These are phyloP conservation scores for Eulemur albifrons DNA, from an alignment of 2,797 vertebrate species.

Conservation along the genomic window DNA sequence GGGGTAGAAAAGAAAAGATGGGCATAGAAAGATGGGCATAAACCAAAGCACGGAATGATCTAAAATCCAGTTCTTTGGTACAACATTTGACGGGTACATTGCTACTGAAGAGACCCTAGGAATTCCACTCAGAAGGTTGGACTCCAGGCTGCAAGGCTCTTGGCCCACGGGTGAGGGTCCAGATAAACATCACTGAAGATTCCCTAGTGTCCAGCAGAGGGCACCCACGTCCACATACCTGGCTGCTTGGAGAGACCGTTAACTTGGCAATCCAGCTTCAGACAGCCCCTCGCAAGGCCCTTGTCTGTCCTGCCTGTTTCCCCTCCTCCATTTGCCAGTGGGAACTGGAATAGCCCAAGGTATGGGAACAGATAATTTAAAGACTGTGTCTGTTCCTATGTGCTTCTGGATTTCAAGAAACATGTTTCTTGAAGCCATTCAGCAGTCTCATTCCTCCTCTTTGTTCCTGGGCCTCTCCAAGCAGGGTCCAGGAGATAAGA, in stretches of 20 bases:
- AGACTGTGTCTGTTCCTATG: background rate
- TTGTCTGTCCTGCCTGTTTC: background rate
- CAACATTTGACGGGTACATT: background rate
- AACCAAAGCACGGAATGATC: background rate
- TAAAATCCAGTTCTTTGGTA: background rate
- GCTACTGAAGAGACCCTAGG: background rate
- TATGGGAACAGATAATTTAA: background rate
- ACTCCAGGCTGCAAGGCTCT: background rate
- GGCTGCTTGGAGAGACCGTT: background rate
- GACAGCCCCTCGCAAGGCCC: background rate
- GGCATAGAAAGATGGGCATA: background rate
- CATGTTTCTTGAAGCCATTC: background rate
- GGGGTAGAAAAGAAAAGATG: background rate
- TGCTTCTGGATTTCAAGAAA: background rate
- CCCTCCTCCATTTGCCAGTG: background rate
- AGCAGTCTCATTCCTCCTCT: background rate
- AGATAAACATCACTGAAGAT: background rate
- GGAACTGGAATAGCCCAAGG: background rate
- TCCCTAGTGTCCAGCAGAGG: constrained; percentile 66
- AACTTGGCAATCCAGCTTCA: background rate
- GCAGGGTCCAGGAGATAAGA: background rate
- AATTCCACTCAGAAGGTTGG: background rate
- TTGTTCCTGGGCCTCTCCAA: background rate
- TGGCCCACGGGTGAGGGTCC: background rate
- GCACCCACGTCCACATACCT: constrained; percentile 36